Percentiles rank a stretch among this genome's conserved stretches.
phyloP scores from a whole-genome alignment of 2,888 invertebrate species.

The Acrobasis suavella region DNA sequence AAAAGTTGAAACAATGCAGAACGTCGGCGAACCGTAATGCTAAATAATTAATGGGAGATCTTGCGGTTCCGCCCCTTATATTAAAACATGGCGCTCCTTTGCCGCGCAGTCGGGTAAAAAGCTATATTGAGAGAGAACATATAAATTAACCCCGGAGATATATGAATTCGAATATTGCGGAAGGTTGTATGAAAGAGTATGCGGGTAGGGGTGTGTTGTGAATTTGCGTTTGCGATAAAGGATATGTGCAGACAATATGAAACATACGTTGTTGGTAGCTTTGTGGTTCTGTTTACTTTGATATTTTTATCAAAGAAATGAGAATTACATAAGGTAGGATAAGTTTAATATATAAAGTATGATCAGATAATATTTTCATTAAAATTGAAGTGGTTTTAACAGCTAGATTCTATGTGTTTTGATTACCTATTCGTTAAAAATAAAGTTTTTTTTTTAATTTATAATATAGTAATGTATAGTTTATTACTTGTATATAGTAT shows the following conservation, averaged over 20 bases:
- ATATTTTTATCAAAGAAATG: neutral
- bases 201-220: slow-evolving; percentile 4
- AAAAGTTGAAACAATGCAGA: slow-evolving; percentile 31
- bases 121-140: slow-evolving; percentile 24
- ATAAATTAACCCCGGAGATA: slow-evolving; percentile 19
- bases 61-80: slow-evolving; percentile 31
- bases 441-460: no score
- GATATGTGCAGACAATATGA: neutral
- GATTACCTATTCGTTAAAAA: no score
- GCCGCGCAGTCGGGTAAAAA: slow-evolving; percentile 19
- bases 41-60: slow-evolving; percentile 48
- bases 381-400: no score
- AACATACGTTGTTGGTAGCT: neutral
- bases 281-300: neutral
- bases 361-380: no score
- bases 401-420: no score
- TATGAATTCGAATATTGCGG: slow-evolving; percentile 21
- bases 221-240: slow-evolving; percentile 16
- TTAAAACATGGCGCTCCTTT: slow-evolving; percentile 35
- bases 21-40: slow-evolving; percentile 26
- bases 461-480: no score
- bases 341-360: no score
- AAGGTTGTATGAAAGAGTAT: slow-evolving; percentile 19
- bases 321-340: no score
- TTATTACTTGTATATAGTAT: no score